phyloP scores from a whole-genome alignment of 2,888 invertebrate genomes.

The Amblyjoppa proteus region DNA sequence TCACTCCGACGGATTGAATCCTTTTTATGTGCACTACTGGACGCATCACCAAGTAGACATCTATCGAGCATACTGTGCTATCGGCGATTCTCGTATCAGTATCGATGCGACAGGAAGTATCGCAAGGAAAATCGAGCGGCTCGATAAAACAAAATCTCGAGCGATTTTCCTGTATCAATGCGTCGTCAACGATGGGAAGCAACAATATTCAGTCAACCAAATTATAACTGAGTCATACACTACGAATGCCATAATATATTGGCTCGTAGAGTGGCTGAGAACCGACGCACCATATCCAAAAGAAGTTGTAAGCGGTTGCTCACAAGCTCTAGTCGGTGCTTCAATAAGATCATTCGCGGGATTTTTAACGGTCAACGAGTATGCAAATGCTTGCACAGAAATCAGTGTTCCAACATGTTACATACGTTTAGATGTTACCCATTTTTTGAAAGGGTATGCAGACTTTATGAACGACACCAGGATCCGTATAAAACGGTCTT shows the following conservation, averaged over 20 bases:
- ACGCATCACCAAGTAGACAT: constrained; percentile 19
- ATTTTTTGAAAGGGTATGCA: not conserved
- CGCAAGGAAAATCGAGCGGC: not conserved
- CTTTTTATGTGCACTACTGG: constrained; percentile 10
- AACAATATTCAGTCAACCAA: not conserved
- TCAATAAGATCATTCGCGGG: constrained; percentile 8
- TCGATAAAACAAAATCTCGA: not conserved
- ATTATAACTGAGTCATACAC: constrained; percentile 4
- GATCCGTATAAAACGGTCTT: constrained; percentile 9
- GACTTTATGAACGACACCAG: constrained; percentile 6
- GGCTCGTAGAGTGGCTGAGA: constrained; percentile 15
- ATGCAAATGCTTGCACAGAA: constrained; percentile 14
- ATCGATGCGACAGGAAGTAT: not conserved
- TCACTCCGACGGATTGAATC: constrained; percentile 37
- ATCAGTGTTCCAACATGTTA: constrained; percentile 7
- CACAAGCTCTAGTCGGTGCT: constrained; percentile 10
- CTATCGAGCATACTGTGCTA: constrained; percentile 3
- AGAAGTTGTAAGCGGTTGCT: constrained; percentile 3
- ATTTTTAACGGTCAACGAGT: constrained; percentile 9
- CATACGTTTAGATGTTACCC: not conserved
- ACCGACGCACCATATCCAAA: constrained; percentile 4
- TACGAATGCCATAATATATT: not conserved
- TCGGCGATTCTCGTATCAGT: not conserved
- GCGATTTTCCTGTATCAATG: not conserved
- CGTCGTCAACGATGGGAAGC: not conserved